Base-by-base conservation (phyloP, 2,888 invertebrate genomes). In the Reticulitermes lucifugus region DNA sequence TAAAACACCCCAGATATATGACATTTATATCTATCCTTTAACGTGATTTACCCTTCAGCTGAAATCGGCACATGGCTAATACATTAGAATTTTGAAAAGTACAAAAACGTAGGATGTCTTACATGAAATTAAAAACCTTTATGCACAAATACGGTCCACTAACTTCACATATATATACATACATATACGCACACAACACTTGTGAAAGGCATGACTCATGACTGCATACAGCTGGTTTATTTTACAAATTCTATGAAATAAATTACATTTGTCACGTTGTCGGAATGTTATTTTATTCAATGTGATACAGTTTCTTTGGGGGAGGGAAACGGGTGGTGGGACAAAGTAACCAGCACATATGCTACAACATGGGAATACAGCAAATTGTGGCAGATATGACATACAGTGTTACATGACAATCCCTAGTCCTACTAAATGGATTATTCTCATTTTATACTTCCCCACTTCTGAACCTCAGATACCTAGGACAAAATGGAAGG, bases 221-320 rank as follows among this genome's bases (percentile, higher is more conserved):
- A 2, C 46, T 12, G 12, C 12, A 46, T 46, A 46, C 46, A 46
- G 4, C 12, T 12, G 12, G 46, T 12, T 46, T 46, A 46, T 12
- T 46, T 46, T 46, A 46, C 46, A 46, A 12, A 46, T 46, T 9
- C 12, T 46, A 25, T 9, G 25, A 65, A 14, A 46, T 0, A 18
- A 77, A 79, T 51, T 51, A n/a, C 29, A n/a, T 79, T 46, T 51
- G 6, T 79, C 22, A 51, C n/a, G 18, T 55, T 83, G n/a, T 86
- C 79, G 86, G 86, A 86, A 86, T 86, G 86, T 86, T 71, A 75
- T 86, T 86, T 86, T 84, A 84, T 86, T 84, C 82, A 86, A 84
- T 84, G 84, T 79, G 79, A 84, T 84, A 84, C 84, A 84, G 43
- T 84, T 82, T 83, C 29, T 55, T 55, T 22, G 29, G 22, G 6